Evolutionary conservation across 2,113 vertebrate species (phyloP), one percentile per base, ranked within the genome.

Genomic region (Plestiodon gilberti): DNA sequence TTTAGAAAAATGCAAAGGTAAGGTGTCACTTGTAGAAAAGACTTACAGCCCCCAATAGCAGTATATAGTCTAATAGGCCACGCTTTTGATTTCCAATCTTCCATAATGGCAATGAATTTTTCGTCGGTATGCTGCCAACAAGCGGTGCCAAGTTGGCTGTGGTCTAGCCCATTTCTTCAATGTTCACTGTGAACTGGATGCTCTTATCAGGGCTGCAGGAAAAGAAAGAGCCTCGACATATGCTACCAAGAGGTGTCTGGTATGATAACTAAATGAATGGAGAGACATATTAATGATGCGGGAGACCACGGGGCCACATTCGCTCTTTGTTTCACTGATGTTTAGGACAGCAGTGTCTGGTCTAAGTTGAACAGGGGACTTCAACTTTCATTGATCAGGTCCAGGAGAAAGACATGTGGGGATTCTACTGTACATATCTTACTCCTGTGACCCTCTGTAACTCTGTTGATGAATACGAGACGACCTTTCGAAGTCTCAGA

Each of bases 21-120:
- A 88, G 43, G 35, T 91, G 28, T 77, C 55, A 25, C 18, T 17
- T 67, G n/a, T 83, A 86, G 28, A 73, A 90, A 91, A 90, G 83
- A 64, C 64, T 90, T 85, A 38, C 0, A 82, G 81, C 81, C 64
- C 69, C 82, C 80, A 81, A 1, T 71, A 64, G 55, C 14, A 86
- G 8, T 2, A 28, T 84, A 35, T 20, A 78, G 35, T 82, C 91
- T 79, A 87, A 74, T 64, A 83, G 64, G 9, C 15, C 83, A n/a
- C 13, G 33, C 33, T 1, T 33, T 85, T 0, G 1, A 78, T 90
- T 35, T 69, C 43, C 20, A 90, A 83, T 89, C 57, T 78, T 28
- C 64, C 82, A 13, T 25, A 83, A 43, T 35, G 4, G 4, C 43
- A 88, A 57, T 5, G 6, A 9, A 2, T 67, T 78, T 70, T 88